A percentile compares a stretch with the other conserved stretches of the same genome.
Evolutionary conservation across 2,113 vertebrate species (phyloP).

Genomic region (Lates calcarifer): DNA sequence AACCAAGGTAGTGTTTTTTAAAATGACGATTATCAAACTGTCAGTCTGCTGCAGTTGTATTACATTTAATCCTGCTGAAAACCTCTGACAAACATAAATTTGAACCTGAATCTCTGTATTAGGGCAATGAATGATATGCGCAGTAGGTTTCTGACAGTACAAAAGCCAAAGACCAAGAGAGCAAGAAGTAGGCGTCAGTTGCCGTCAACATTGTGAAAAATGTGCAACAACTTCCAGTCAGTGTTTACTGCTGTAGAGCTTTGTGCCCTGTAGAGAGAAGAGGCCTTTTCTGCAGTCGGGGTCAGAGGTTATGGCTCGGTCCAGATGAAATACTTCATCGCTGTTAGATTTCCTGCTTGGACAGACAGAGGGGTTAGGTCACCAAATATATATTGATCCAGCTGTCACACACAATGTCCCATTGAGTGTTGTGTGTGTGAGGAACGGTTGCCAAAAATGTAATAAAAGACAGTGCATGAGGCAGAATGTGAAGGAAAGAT

Average conservation of each 20-base stretch:
- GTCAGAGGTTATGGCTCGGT: slow-evolving; percentile 74
- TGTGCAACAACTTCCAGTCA: slow-evolving; percentile 70
- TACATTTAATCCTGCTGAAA: neutral
- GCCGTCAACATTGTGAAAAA: slow-evolving; percentile 78
- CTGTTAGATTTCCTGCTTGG: slow-evolving; percentile 76
- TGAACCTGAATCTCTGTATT: neutral
- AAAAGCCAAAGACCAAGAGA: slow-evolving; percentile 22
- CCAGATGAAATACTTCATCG: slow-evolving; percentile 80
- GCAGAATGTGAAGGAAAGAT: neutral
- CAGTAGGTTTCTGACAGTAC: neutral
- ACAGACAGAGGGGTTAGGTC: slow-evolving; percentile 77
- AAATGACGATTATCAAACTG: neutral
- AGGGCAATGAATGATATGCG: neutral
- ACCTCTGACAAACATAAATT: neutral
- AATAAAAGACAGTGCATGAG: neutral
- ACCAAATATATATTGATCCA: slow-evolving; percentile 83
- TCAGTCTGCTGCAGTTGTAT: neutral
- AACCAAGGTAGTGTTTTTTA: neutral
- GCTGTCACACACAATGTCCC: slow-evolving; percentile 57
- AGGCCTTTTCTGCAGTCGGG: slow-evolving; percentile 56
- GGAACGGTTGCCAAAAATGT: slow-evolving; percentile 29
- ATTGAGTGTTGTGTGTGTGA: slow-evolving; percentile 40
- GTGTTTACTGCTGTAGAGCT: slow-evolving; percentile 71
- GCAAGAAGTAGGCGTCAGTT: slow-evolving; percentile 41
- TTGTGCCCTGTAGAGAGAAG: slow-evolving; percentile 50